These are phyloP conservation scores for Apodemus speciosus DNA, from an alignment of 2,113 vertebrate genomes.

Conservation along the genomic window DNA sequence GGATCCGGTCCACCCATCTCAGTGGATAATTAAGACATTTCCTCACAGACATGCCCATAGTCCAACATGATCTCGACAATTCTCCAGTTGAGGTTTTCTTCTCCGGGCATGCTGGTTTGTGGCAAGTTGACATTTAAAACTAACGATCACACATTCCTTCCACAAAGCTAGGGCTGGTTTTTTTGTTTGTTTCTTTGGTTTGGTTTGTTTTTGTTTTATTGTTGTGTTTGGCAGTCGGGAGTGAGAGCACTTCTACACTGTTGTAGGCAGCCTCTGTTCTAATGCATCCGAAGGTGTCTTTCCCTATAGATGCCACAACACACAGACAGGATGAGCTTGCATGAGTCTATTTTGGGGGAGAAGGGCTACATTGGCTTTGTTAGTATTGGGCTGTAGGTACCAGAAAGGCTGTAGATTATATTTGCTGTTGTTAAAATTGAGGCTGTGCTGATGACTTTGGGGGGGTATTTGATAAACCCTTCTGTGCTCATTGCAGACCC, in stretches of 20 bases:
- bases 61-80: background rate
- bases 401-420: rapidly evolving
- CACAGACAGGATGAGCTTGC: rapidly evolving
- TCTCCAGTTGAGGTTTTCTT: background rate
- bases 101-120: background rate
- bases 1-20: too few relatives aligned
- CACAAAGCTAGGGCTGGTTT: background rate
- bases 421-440: background rate
- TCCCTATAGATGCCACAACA: background rate
- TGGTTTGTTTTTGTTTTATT: background rate
- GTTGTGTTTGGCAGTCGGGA: background rate
- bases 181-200: background rate
- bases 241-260: background rate
- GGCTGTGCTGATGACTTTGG: too few relatives aligned
- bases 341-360: background rate
- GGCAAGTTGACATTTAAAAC: background rate
- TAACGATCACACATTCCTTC: background rate
- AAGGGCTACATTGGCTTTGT: background rate
- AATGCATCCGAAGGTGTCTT: background rate
- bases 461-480: background rate
- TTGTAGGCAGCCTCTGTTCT: background rate
- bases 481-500: rapidly evolving
- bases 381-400: background rate
- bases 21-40: too few relatives aligned
- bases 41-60: background rate